phyloP scores from a whole-genome alignment of 2,888 invertebrate genomes.

The Conops quadrifasciatus region DNA sequence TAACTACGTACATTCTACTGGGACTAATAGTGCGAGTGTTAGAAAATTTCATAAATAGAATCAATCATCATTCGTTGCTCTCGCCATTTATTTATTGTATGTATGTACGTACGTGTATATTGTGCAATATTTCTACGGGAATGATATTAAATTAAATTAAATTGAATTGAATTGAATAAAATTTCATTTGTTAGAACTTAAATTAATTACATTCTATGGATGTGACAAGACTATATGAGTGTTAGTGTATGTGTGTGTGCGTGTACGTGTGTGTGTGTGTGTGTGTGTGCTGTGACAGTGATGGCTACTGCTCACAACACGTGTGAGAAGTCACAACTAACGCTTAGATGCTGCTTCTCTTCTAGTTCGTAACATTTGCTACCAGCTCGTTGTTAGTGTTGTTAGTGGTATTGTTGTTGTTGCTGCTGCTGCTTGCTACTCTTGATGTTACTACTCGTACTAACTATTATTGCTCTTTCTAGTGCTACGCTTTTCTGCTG shows the following conservation, averaged over 20 bases:
- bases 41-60: no score
- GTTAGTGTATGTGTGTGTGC: background rate
- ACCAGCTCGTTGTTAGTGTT: constrained; percentile 24
- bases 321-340: constrained; percentile 7
- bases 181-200: background rate
- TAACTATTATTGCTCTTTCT: no score
- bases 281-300: constrained; percentile 7
- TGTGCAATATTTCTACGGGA: no score
- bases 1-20: no score
- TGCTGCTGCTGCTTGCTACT: constrained; percentile 1
- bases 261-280: constrained; percentile 6
- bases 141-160: constrained; percentile 14
- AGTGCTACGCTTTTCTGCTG: constrained; percentile 10
- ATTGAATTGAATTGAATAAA: constrained; percentile 12
- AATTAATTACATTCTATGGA: no score
- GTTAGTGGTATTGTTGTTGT: constrained; percentile 22
- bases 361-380: background rate
- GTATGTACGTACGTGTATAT: no score
- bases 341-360: constrained; percentile 9
- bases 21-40: no score
- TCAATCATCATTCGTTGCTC: no score
- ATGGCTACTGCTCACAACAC: constrained; percentile 16
- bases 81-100: no score
- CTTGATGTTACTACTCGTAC: no score
- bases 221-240: background rate